A percentile compares a stretch with the other conserved stretches of the same genome.
Evolutionary conservation across 2,113 vertebrate genomes (phyloP).

Genomic region (Myxocyprinus asiaticus): DNA sequence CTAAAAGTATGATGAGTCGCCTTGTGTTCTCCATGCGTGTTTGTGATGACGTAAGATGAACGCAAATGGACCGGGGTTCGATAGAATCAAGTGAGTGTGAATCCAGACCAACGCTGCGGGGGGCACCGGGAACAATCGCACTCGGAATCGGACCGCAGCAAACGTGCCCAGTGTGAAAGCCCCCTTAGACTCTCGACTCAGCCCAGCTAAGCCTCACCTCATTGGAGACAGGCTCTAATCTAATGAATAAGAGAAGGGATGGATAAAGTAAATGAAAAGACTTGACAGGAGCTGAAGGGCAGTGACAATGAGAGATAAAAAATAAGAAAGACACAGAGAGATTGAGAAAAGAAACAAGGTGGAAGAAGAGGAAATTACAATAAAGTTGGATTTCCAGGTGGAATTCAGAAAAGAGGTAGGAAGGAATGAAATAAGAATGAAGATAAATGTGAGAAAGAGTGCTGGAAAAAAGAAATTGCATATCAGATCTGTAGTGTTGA

Average conservation of each 20-base stretch:
- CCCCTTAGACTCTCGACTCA: slow-evolving; percentile 4
- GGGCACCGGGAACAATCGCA: too few relatives aligned
- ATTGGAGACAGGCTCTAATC: slow-evolving; percentile 17
- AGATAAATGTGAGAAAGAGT: not conserved
- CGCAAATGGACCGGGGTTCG: too few relatives aligned
- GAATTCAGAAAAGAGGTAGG: slow-evolving; percentile 12
- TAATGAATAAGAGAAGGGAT: slow-evolving; percentile 19
- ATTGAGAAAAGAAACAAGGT: not conserved
- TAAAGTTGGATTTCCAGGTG: not conserved
- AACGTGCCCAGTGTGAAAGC: too few relatives aligned
- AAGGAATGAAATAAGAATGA: not conserved
- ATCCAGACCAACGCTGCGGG: too few relatives aligned
- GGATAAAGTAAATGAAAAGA: not conserved
- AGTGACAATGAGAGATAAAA: slow-evolving; percentile 10
- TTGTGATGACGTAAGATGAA: too few relatives aligned
- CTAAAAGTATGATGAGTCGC: too few relatives aligned
- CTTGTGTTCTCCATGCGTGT: too few relatives aligned
- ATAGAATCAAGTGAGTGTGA: too few relatives aligned
- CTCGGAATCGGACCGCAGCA: too few relatives aligned
- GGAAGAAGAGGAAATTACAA: not conserved
- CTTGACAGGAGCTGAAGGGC: slow-evolving; percentile 13
- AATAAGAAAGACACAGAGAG: slow-evolving; percentile 2
- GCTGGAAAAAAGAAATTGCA: not conserved
- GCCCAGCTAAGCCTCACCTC: slow-evolving; percentile 37
- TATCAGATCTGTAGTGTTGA: not conserved